These are phyloP conservation scores for Asobara japonica DNA, from an alignment of 1,140 invertebrate genomes.

Conservation along the genomic window DNA sequence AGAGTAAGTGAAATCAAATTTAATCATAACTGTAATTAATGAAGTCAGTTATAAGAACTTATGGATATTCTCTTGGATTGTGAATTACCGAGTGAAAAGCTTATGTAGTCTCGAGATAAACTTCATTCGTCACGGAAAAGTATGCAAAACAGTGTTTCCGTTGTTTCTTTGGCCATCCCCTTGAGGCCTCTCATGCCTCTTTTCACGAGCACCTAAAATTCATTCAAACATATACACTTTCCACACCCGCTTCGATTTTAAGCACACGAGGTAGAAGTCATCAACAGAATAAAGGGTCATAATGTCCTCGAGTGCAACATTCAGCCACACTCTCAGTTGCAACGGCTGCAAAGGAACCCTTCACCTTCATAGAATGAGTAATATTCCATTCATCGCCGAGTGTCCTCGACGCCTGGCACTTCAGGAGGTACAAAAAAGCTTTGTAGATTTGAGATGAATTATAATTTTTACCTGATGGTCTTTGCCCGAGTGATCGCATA, in stretches of 20 bases:
- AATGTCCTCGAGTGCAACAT: not conserved
- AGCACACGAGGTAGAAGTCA: not conserved
- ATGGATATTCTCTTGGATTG: no score
- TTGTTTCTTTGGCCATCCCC: no score
- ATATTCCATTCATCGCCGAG: not conserved
- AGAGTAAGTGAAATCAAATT: no score
- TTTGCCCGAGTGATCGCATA: conserved; percentile 88
- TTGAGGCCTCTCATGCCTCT: no score
- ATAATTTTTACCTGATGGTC: conserved; percentile 80
- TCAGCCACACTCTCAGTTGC: not conserved
- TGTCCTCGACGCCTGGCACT: not conserved
- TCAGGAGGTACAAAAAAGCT: not conserved
- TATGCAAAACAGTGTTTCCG: no score
- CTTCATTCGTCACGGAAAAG: no score
- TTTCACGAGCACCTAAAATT: no score
- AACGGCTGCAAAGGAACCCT: not conserved
- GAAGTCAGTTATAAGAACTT: no score
- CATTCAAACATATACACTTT: not conserved
- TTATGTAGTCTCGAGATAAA: no score
- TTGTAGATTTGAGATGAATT: not conserved
- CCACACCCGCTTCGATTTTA: not conserved
- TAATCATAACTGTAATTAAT: no score
- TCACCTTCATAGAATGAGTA: not conserved
- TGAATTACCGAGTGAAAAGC: no score
- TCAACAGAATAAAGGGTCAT: not conserved